Evolutionary conservation across 2,797 vertebrate genomes (phyloP), one percentile per base, ranked within the genome.

Genomic region (Philypnodon macrostomus): DNA sequence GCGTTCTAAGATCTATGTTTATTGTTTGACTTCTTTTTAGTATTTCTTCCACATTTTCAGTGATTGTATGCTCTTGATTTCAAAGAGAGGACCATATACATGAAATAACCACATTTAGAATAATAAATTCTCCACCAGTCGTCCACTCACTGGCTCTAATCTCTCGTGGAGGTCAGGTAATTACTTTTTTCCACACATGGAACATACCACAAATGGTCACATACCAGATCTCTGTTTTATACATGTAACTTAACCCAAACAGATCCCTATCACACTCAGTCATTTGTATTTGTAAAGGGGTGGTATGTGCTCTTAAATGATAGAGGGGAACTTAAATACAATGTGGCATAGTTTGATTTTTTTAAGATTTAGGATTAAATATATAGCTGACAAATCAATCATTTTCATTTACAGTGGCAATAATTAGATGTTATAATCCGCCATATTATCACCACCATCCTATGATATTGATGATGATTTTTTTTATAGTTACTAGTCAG

Each of bases 1-100:
- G 73, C 84, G 83, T 83, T 87, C 73, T 13, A 18, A 77, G 67
- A 37, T 1, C 56, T 56, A 47, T 81, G 85, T 85, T 86, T 87
- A 83, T 87, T 88, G 81, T 84, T 80, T 47, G 54, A 81, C 30
- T 70, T 76, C 66, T 76, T 58, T 47, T 39, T 33, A 53, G 63
- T 55, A 75, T 49, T 67, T 59, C 53, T 42, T 47, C 56, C 19
- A 70, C 41, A 52, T 62, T 70, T 62, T 85, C 67, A 62, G 42
- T 32, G 58, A 77, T 66, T 83, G 58, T 67, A 81, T 63, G 54
- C 44, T 24, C 19, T 47, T 57, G 50, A 72, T 84, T 83, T 84
- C 78, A 80, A 68, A 75, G 31, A 68, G 69, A 63, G 32, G 58
- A 63, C 62, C 69, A 72, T 80, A 85, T 60, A 68, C 70, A 80